These are phyloP conservation scores for Thaumetopoea pityocampa DNA, from an alignment of 1,140 invertebrate species.

Conservation along the genomic window DNA sequence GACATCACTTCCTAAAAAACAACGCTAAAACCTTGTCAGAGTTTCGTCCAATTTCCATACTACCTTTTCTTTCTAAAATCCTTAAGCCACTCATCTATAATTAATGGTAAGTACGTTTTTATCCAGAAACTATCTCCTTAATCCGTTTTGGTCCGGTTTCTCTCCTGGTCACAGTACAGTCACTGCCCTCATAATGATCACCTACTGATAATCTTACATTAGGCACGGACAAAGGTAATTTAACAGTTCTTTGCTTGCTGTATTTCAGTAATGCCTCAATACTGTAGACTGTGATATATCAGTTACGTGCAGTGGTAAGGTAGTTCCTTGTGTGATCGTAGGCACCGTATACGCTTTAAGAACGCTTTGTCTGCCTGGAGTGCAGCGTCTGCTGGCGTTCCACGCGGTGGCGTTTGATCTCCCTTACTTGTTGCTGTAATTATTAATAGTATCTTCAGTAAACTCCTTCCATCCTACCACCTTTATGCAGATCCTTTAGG, in stretches of 20 bases:
- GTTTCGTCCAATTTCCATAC: slow-evolving; percentile 24
- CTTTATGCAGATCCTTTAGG: slow-evolving; percentile 4
- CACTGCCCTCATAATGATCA: slow-evolving; percentile 1
- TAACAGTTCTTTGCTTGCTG: slow-evolving; percentile 12
- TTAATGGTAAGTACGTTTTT: slow-evolving; percentile 15
- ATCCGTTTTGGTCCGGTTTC: slow-evolving; percentile 24
- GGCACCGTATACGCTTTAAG: slow-evolving; percentile 5
- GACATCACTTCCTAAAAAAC: slow-evolving; percentile 12
- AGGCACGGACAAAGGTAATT: slow-evolving; percentile 1
- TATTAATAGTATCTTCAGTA: slow-evolving; percentile 3
- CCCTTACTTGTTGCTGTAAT: slow-evolving; percentile 3
- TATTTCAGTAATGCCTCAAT: slow-evolving; percentile 20
- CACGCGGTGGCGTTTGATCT: slow-evolving; percentile 5
- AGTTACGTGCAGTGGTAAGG: slow-evolving; percentile 9
- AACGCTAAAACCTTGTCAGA: slow-evolving; percentile 17
- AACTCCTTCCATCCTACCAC: background rate
- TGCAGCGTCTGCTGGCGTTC: background rate
- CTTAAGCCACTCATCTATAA: slow-evolving; percentile 17
- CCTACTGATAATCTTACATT: slow-evolving; percentile 11
- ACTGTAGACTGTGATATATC: slow-evolving; percentile 3
- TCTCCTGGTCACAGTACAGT: slow-evolving; percentile 16
- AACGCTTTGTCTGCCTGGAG: background rate
- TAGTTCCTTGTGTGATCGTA: slow-evolving; percentile 7
- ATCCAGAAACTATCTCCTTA: slow-evolving; percentile 13
- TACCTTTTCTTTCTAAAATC: slow-evolving; percentile 26